Evolutionary conservation across 2,888 invertebrate genomes (phyloP), one percentile per base, ranked within the genome.

Genomic region (Parnassius smintheus): DNA sequence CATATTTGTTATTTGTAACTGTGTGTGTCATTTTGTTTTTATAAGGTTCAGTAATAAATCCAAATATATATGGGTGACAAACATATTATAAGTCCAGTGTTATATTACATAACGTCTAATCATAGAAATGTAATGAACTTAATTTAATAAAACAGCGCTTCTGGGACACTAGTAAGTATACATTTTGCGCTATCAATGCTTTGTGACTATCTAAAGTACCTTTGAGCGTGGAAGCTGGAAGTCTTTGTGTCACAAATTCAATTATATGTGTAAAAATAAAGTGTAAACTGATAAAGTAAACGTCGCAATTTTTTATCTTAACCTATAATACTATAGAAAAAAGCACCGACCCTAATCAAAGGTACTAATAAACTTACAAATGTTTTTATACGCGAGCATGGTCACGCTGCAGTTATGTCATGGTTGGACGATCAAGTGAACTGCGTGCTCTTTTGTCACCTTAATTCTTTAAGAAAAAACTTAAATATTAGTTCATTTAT

Each of bases 191-290:
- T 46, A n/a, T 46, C 46, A n/a, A 46, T n/a, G 46, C 46, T 46
- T 46, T 46, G 46, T 46, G 46, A 46, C 46, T 46, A 46, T 46
- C 46, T 46, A 46, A 46, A 46, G 46, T n/a, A 46, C 46, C n/a
- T 46, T 45, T 10, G n/a, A 12, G 46, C n/a, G 46, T 46, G 46
- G n/a, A 46, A 35, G 57, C 18, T 13, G 50, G 49, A 18, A 52
- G 56, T 56, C 61, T 61, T 61, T 61, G 61, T 61, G 51, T 51
- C 56, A 18, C 56, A 61, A 61, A 61, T 61, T 61, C 51, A 61
- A 56, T 61, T 56, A 61, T 56, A 46, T 41, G 13, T 35, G 41
- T 61, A 61, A 56, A 50, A 51, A 45, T 35, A 45, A 61, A 56
- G 61, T 61, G 56, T 61, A 56, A 61, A 46, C 4, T n/a, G n/a